Evolutionary conservation across 2,113 vertebrate genomes (phyloP), one percentile per base, ranked within the genome.

Genomic region (Rhineura floridana): DNA sequence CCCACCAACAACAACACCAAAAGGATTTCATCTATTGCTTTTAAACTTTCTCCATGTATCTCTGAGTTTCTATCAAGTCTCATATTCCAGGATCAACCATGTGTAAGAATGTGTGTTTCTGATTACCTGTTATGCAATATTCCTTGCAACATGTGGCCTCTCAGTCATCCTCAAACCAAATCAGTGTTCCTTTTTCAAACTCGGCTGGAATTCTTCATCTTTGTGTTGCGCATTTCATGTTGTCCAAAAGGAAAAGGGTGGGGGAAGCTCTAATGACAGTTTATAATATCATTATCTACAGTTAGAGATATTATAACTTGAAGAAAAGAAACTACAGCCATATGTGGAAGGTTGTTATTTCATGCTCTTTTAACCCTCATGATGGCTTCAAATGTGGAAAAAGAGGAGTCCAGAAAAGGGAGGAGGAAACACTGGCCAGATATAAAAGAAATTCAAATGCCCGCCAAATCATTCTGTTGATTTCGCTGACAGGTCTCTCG

Each of bases 271-370:
- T 96, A 96, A 97, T 97, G 96, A 96, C 95, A 96, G 96, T 96
- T 97, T 97, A 96, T 97, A 97, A 97, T 96, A 96, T 97, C 96
- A 97, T 97, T 97, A 97, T 97, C 96, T 96, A 97, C 96, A 96
- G 97, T 96, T 97, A 96, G 95, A 97, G 95, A 95, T 96, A 97
- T 97, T 97, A 97, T 95, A 96, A 96, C 95, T 96, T 96, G 95
- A 96, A 96, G 90, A 97, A 96, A 96, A 96, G 96, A 97, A 97
- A 97, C 95, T 97, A 93, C 70, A 97, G 96, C 96, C 97, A 97
- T 96, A 97, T 97, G 96, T 96, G 93, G 94, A 95, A 96, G 94
- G 93, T 87, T 95, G 94, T 96, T 95, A 96, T 96, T 96, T 93
- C 88, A 90, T 96, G 96, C 94, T 97, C 97, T 97, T 96, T 96